These are phyloP conservation scores for Myiozetetes cayanensis DNA, from an alignment of 2,113 vertebrate genomes.

Conservation along the genomic window DNA sequence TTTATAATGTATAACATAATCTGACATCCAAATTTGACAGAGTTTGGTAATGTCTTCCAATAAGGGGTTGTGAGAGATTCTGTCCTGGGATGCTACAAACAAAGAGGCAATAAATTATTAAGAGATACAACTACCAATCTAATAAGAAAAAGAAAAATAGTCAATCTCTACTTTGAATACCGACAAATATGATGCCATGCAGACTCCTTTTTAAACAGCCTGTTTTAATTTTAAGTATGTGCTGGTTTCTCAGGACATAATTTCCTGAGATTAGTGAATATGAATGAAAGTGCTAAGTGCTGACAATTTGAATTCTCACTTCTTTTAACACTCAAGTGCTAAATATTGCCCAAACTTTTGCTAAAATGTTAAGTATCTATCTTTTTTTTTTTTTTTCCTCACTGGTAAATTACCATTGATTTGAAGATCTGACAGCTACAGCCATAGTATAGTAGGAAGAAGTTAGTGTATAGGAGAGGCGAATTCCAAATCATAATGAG, in stretches of 20 bases:
- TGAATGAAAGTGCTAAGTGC: conserved; percentile 72
- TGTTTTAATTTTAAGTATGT: conserved; percentile 63
- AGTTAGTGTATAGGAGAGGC: conserved; percentile 3
- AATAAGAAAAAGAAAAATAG: conserved; percentile 14
- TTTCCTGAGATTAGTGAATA: conserved; percentile 72
- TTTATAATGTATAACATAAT: conserved; percentile 52
- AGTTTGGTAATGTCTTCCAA: conserved; percentile 30
- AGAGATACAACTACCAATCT: not conserved
- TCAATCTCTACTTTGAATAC: not conserved
- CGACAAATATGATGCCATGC: conserved; percentile 23
- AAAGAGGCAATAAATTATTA: conserved; percentile 14
- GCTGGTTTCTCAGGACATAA: conserved; percentile 68
- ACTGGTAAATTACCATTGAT: conserved; percentile 60
- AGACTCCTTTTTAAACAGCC: conserved; percentile 46
- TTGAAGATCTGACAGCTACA: conserved; percentile 60
- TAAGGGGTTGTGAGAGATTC: conserved; percentile 9
- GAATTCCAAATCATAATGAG: not conserved
- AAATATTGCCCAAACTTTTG: conserved; percentile 73
- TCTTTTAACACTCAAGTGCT: conserved; percentile 71
- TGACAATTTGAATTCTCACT: conserved; percentile 74
- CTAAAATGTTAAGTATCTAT: conserved; percentile 70
- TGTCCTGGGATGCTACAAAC: conserved; percentile 33
- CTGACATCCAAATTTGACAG: conserved; percentile 48
- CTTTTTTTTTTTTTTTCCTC: conserved; percentile 33
- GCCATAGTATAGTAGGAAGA: conserved; percentile 23